These are phyloP conservation scores for Pelochelys cantorii DNA, from an alignment of 2,797 vertebrate species.

Conservation along the genomic window DNA sequence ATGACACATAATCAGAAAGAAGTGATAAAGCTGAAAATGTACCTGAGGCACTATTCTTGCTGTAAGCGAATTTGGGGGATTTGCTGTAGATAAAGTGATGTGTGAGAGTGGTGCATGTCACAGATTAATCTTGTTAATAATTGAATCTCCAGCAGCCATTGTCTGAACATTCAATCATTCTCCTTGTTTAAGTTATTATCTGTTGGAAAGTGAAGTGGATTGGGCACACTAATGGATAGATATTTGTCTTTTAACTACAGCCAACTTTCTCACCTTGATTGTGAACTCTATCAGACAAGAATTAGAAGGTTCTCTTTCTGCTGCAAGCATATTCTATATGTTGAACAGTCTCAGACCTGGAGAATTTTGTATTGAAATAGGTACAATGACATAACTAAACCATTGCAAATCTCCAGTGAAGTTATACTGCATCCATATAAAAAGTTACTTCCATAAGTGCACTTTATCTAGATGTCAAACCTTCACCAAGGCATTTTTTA, in stretches of 20 bases:
- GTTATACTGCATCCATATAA: background rate
- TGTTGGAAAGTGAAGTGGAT: background rate
- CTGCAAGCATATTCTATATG: background rate
- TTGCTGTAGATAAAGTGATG: background rate
- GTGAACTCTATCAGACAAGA: background rate
- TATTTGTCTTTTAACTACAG: background rate
- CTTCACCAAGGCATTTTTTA: background rate
- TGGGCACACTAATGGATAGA: background rate
- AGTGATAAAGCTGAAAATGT: background rate
- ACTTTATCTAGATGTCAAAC: background rate
- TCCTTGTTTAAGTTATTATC: background rate
- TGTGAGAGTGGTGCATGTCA: background rate
- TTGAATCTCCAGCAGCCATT: constrained; percentile 1
- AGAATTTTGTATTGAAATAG: background rate
- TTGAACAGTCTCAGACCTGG: background rate
- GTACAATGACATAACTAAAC: background rate
- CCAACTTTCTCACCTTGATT: background rate
- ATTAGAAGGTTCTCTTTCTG: background rate
- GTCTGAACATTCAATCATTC: background rate
- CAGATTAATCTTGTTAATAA: constrained; percentile 6
- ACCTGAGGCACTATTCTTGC: accelerated
- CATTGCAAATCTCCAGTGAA: accelerated
- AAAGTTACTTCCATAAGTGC: background rate
- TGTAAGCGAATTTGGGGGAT: background rate
- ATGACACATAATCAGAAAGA: background rate